phyloP scores from a whole-genome alignment of 2,888 invertebrate genomes.

The Litoditis marina region DNA sequence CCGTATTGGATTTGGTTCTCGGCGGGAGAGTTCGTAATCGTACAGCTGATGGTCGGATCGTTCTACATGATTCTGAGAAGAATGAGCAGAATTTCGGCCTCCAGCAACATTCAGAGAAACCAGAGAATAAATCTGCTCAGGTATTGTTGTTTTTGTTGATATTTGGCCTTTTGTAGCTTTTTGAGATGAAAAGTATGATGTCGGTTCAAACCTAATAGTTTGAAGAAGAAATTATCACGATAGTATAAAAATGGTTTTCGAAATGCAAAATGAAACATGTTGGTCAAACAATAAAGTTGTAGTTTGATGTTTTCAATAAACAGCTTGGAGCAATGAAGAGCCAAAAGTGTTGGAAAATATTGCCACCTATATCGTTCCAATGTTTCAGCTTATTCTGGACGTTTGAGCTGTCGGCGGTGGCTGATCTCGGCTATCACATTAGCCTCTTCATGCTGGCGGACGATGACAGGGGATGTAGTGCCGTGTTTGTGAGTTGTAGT shows the following conservation, averaged over 20 bases:
- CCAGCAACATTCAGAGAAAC: conserved; percentile 29
- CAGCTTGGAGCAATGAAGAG: too few species aligned
- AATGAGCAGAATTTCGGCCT: conserved; percentile 44
- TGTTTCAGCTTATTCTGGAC: conserved; percentile 31
- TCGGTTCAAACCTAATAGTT: too few species aligned
- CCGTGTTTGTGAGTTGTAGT: conserved; percentile 48
- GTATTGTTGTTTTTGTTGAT: too few species aligned
- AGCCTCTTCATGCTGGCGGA: conserved; percentile 39
- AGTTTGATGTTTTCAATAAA: too few species aligned
- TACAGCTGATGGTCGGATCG: conserved; percentile 45
- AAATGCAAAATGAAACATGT: too few species aligned
- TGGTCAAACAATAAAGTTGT: too few species aligned
- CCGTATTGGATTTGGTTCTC: conserved; percentile 52
- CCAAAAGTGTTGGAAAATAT: too few species aligned
- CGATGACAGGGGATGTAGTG: conserved; percentile 39
- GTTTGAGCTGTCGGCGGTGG: conserved; percentile 40
- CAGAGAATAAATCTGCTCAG: conserved; percentile 35
- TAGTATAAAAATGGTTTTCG: too few species aligned
- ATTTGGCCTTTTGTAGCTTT: too few species aligned
- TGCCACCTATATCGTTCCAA: background rate
- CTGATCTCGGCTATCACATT: conserved; percentile 45
- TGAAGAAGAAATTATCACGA: too few species aligned
- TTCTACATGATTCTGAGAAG: conserved; percentile 37
- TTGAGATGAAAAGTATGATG: too few species aligned
- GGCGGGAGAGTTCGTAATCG: conserved; percentile 39